Evolutionary conservation across 2,113 vertebrate genomes (phyloP), one percentile per base, ranked within the genome.

Genomic region (Galemys pyrenaicus): DNA sequence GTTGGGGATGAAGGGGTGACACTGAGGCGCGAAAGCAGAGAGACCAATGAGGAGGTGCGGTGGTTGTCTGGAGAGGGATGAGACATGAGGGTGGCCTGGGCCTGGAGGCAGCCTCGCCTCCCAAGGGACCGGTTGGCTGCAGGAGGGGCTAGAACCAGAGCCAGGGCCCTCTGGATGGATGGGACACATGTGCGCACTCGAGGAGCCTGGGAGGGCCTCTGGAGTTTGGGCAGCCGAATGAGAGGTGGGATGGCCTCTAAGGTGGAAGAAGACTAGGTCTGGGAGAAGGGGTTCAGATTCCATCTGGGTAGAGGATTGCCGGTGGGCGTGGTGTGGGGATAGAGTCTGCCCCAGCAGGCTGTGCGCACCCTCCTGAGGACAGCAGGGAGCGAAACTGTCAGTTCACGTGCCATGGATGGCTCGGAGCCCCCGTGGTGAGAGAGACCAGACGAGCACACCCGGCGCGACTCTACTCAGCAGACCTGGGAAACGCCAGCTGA

Each of bases 361-460:
- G 51, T 17, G 28, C 49, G 35, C 5, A 0, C 15, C 46, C 44
- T 35, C 44, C 3, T 6, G 16, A 11, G 49, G 49, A 6, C 49
- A n/a, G 2, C 7, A 30, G 60, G 60, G 78, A 46, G 24, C 19
- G 15, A 30, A 73, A 3, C 32, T 8, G 1, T 37, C 6, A 30
- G 4, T 39, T 6, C 12, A 13, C 3, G 13, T 5, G 26, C 16
- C 15, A 5, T 3, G 0, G 37, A 2, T 35, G 71, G 26, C 54
- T 60, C 24, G 26, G 3, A 67, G 49, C 30, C 10, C 26, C 41
- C 30, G 15, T 2, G 64, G 44, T 3, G 71, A 44, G 37, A 58
- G 67, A 70, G 92, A 26, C 74, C 24, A 49, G 30, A 13, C 24
- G 65, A 30, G n/a, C 30, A 3, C 39, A 8, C 11, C 41, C 17